These are phyloP conservation scores for Apteryx mantelli DNA, from an alignment of 2,113 vertebrate genomes.

Conservation along the genomic window DNA sequence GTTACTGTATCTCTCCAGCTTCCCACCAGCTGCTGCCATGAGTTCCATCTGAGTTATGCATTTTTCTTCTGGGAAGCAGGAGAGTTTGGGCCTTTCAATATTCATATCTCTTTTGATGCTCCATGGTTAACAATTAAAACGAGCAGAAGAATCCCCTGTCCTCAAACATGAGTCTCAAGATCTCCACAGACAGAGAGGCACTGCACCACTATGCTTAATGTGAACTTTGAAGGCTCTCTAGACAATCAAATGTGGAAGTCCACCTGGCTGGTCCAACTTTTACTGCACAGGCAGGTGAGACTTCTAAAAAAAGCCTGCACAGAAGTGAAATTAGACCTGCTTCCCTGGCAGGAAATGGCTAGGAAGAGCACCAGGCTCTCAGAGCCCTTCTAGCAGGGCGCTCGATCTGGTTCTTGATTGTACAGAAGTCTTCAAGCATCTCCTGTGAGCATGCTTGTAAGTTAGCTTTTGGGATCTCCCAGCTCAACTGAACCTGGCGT, in stretches of 20 bases:
- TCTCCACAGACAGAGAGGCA: accelerated
- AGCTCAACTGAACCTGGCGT: no score
- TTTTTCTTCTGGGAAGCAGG: neutral
- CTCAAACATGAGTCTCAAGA: neutral
- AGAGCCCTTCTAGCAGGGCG: no score
- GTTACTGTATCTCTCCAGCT: accelerated
- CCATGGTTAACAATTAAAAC: neutral
- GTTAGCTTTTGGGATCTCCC: no score
- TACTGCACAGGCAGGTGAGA: no score
- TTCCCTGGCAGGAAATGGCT: no score
- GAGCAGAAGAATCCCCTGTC: neutral
- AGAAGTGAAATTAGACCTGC: no score
- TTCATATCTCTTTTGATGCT: neutral
- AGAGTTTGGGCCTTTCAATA: neutral
- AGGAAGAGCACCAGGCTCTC: no score
- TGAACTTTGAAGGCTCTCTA: neutral
- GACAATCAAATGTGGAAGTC: neutral
- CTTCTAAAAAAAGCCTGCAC: no score
- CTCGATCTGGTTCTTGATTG: no score
- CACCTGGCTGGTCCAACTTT: no score
- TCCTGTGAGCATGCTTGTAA: no score
- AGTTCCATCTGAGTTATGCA: neutral
- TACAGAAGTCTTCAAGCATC: no score
- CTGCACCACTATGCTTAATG: accelerated
- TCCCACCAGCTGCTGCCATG: neutral